Base-by-base conservation (phyloP, 2,797 vertebrate genomes). In the Malurus leucopterus region DNA sequence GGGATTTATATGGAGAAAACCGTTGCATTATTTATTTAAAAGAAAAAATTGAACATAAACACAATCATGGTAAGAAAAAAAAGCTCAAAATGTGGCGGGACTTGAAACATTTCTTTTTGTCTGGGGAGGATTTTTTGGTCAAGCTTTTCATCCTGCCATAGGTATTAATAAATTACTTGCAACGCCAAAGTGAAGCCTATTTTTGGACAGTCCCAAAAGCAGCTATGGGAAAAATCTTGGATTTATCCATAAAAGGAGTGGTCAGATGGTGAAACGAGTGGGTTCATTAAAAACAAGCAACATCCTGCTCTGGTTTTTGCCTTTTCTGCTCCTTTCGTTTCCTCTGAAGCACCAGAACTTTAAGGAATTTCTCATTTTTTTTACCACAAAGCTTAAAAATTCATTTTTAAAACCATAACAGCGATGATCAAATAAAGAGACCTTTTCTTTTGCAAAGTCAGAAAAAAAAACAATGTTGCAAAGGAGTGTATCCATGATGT, bases 221-320 rank as follows among this genome's bases (percentile, higher is more conserved):
- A 86, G 64, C 55, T 91, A 62, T 94, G 92, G 94, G 93, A 96
- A 95, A 95, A 94, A 38, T 4, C 20, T 93, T 8, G 12, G 44
- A 82, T 94, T 88, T 91, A 15, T 55, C 93, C 94, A 89, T 92
- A 95, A 95, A 95, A 94, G 94, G 91, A 87, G 13, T 34, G 64
- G 61, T 83, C 91, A 90, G 78, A 72, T 86, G 81, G 88, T 78
- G 72, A 86, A 84, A 55, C 14, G 89, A 88, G 70, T 87, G 73
- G 81, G 58, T 63, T 94, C 88, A 94, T 77, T 86, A 65, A 91
- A 95, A 95, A 93, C 50, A 95, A 93, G 76, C 71, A 46, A 30
- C 13, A 4, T 83, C 80, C 74, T 84, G 73, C 79, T 89, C 71
- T 91, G 92, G 23, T 27, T 85, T 90, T 83, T 58, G 62, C 65